Evolutionary conservation across 1,140 invertebrate genomes (phyloP).

Genomic region (Thrips palmi): DNA sequence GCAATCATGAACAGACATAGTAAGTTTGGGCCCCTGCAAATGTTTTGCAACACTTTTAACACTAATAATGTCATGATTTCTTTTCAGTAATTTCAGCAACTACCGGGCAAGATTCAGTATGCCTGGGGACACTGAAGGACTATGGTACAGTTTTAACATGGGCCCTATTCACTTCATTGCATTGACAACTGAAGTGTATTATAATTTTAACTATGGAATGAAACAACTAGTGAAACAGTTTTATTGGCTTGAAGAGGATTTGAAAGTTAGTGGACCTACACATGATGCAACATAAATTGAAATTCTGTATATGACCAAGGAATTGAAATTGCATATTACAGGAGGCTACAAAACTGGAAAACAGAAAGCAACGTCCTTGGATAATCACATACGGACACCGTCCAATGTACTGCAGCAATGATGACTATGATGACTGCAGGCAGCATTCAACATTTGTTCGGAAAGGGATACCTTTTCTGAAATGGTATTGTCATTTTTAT

Average conservation of each 20-base stretch:
- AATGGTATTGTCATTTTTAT: too few species aligned
- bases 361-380: constrained; percentile 63
- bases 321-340: too few species aligned
- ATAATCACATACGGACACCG: constrained; percentile 88
- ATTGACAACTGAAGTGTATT: constrained; percentile 90
- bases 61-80: too few species aligned
- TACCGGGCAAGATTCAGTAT: constrained; percentile 73
- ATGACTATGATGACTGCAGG: constrained; percentile 71
- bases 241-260: constrained; percentile 71
- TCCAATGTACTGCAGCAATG: constrained; percentile 94
- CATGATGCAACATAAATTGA: background rate
- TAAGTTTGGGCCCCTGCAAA: too few species aligned
- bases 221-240: constrained; percentile 72
- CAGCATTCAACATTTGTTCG: constrained; percentile 52
- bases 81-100: constrained; percentile 70
- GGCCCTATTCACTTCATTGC: constrained; percentile 83
- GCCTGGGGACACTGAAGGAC: constrained; percentile 54
- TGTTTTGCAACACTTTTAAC: too few species aligned
- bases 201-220: constrained; percentile 73
- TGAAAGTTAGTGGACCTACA: constrained; percentile 26
- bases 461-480: constrained; percentile 49
- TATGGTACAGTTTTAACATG: constrained; percentile 81
- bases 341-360: constrained; percentile 32
- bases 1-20: constrained; percentile 78
- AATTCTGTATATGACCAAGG: too few species aligned